Conservation (phyloP, 2,888 invertebrate genomes). For the Drosophila barbarae region DNA sequence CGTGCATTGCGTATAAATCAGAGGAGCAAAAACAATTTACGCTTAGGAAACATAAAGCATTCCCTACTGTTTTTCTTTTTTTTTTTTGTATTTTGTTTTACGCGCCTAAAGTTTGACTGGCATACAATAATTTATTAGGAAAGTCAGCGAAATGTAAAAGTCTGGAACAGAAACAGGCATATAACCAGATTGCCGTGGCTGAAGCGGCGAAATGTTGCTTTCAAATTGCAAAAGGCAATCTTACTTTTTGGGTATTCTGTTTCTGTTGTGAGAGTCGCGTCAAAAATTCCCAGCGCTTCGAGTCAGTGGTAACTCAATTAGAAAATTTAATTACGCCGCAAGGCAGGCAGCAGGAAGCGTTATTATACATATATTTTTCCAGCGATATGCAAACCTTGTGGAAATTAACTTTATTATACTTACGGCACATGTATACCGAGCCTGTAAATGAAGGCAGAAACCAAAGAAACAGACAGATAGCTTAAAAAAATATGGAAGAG, state of each 20-base stretch:
- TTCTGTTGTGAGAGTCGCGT: slow-evolving; percentile 24
- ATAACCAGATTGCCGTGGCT: slow-evolving; percentile 32
- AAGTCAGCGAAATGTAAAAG: slow-evolving; percentile 42
- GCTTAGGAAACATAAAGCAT: slow-evolving; percentile 59
- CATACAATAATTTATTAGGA: slow-evolving; percentile 64
- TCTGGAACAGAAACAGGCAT: slow-evolving; percentile 14
- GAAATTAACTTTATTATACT: slow-evolving; percentile 24
- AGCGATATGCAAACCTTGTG: slow-evolving; percentile 47
- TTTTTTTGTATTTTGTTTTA: slow-evolving; percentile 36
- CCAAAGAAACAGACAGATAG: not conserved
- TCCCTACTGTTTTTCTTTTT: slow-evolving; percentile 37
- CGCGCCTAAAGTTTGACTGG: slow-evolving; percentile 45
- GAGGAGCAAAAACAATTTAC: slow-evolving; percentile 59
- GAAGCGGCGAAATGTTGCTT: slow-evolving; percentile 12
- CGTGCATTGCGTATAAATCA: slow-evolving; percentile 59
- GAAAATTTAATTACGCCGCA: slow-evolving; percentile 61
- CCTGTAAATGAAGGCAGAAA: not conserved
- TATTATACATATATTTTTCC: slow-evolving; percentile 16
- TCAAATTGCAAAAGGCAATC: slow-evolving; percentile 56
- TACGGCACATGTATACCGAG: slow-evolving; percentile 6
- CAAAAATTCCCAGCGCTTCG: slow-evolving; percentile 20
- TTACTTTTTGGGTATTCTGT: slow-evolving; percentile 11
- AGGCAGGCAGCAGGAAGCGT: slow-evolving; percentile 8
- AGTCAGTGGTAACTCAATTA: slow-evolving; percentile 55
- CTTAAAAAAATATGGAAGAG: slow-evolving; percentile 6